phyloP scores from a whole-genome alignment of 2,888 invertebrate genomes.

The Lamellibrachia columna region DNA sequence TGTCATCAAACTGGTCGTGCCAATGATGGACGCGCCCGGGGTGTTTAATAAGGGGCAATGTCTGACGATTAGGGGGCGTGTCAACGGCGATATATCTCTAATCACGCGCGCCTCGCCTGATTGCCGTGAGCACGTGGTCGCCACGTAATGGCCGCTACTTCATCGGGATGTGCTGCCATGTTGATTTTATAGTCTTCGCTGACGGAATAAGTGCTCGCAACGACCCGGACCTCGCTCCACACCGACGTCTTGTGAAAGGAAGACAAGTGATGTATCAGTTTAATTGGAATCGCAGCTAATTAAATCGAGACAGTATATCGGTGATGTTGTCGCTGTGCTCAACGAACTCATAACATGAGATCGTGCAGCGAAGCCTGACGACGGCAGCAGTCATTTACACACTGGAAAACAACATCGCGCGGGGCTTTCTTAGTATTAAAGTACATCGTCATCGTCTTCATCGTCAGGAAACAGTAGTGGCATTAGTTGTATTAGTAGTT shows the following conservation, averaged over 20 bases:
- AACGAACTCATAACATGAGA: not conserved
- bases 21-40: not conserved
- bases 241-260: not conserved
- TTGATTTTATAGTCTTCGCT: not conserved
- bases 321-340: not conserved
- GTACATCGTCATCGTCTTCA: not conserved
- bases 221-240: not conserved
- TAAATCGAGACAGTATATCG: not conserved
- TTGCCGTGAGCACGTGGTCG: not conserved
- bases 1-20: not conserved
- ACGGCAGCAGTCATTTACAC: not conserved
- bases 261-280: not conserved
- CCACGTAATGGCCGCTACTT: constrained; percentile 9
- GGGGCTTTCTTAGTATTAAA: not conserved
- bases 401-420: not conserved
- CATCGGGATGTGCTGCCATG: constrained; percentile 16
- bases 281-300: not conserved
- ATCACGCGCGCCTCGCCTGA: not conserved
- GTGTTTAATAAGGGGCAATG: not conserved
- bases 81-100: not conserved
- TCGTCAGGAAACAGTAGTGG: too few species aligned
- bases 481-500: too few species aligned
- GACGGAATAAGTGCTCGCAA: not conserved
- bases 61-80: not conserved
- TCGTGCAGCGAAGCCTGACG: not conserved